phyloP scores from a whole-genome alignment of 2,888 invertebrate genomes.

The Pristionchus maxplancki region DNA sequence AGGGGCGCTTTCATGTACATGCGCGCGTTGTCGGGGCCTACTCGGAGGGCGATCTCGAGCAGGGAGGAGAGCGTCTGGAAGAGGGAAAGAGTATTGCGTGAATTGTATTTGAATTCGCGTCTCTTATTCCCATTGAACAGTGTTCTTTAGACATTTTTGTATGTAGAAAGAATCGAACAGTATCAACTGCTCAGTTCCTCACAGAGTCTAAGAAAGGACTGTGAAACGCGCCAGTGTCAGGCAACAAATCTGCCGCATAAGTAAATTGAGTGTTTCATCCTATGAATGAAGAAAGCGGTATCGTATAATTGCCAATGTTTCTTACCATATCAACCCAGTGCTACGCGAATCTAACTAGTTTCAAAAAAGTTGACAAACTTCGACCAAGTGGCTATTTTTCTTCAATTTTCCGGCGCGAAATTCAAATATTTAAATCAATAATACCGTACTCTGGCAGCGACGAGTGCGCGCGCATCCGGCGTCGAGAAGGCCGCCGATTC shows the following conservation, averaged over 20 bases:
- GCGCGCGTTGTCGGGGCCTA: conserved; percentile 80
- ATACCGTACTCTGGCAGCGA: conserved; percentile 47
- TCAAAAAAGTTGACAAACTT: too few species aligned
- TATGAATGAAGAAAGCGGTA: not conserved
- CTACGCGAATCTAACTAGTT: not conserved
- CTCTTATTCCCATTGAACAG: too few species aligned
- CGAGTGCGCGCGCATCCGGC: conserved; percentile 74
- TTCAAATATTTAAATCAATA: not conserved
- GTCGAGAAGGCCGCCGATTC: conserved; percentile 88
- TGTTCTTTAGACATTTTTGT: not conserved
- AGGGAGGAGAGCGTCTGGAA: conserved; percentile 56
- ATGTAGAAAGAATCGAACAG: not conserved
- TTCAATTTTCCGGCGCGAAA: not conserved
- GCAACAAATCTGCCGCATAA: not conserved
- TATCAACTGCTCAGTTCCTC: not conserved
- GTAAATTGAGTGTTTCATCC: not conserved
- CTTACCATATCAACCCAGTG: not conserved
- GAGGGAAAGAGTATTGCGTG: not conserved
- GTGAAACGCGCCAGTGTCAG: not conserved
- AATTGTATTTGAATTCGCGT: too few species aligned
- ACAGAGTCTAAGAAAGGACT: not conserved
- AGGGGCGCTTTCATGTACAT: conserved; percentile 67
- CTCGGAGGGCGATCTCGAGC: conserved; percentile 81
- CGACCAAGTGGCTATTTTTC: not conserved
- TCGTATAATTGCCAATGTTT: not conserved